Conservation (phyloP, 2,797 vertebrate species). For the Echiichthys vipera region DNA sequence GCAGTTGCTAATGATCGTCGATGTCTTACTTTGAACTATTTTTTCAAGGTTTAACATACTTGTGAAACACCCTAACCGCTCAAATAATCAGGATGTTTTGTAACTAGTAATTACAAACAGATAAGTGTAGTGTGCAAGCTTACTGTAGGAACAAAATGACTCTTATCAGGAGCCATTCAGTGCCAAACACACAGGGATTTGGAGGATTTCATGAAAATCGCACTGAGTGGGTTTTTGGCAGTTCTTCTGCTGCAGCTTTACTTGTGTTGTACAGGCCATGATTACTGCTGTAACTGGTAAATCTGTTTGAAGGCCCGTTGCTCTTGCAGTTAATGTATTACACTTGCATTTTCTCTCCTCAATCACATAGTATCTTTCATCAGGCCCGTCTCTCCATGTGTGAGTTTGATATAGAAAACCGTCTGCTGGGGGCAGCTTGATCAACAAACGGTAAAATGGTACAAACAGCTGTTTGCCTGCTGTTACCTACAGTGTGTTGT, state of each 20-base stretch:
- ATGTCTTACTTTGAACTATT: neutral
- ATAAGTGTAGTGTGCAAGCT: neutral
- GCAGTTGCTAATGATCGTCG: too few relatives aligned
- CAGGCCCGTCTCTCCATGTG: neutral
- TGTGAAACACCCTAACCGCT: neutral
- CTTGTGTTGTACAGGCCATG: neutral
- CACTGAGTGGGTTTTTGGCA: conserved; percentile 25
- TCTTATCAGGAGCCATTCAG: neutral
- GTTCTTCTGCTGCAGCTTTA: conserved; percentile 26
- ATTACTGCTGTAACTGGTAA: conserved; percentile 21
- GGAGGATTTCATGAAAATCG: conserved; percentile 27
- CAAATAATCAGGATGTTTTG: neutral
- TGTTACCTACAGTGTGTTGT: conserved; percentile 23
- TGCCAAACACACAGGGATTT: conserved; percentile 25
- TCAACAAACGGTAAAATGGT: conserved; percentile 7
- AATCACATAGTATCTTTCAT: neutral
- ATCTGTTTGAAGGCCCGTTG: conserved; percentile 25
- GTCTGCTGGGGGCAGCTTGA: neutral
- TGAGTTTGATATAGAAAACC: neutral
- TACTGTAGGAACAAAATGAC: neutral
- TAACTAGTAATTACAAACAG: conserved; percentile 8
- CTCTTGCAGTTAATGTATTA: neutral
- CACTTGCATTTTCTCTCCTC: neutral
- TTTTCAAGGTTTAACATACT: neutral
- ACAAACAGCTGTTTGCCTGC: conserved; percentile 14